Percentiles rank a stretch among this genome's conserved stretches.
These are phyloP conservation scores for Mimumesa dahlbomi DNA, from an alignment of 2,888 invertebrate species.

Conservation along the genomic window DNA sequence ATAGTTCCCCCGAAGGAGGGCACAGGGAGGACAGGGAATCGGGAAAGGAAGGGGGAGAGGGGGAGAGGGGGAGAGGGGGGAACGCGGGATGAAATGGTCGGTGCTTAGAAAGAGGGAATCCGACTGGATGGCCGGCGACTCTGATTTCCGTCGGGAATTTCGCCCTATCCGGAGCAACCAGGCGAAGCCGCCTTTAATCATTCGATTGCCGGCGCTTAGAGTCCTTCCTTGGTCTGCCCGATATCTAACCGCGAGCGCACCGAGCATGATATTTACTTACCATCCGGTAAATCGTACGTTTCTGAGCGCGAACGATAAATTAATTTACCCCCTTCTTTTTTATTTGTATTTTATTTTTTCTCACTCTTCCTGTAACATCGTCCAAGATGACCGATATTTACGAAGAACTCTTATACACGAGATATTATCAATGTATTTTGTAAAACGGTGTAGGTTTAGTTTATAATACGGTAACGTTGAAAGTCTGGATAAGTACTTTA, in stretches of 20 bases:
- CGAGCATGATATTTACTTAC: conserved; percentile 44
- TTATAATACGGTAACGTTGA: no score
- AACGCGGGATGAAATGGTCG: conserved; percentile 24
- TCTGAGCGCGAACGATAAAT: conserved; percentile 39
- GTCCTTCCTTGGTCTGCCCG: conserved; percentile 42
- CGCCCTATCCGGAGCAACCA: conserved; percentile 56
- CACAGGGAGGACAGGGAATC: background rate
- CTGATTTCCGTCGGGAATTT: conserved; percentile 68
- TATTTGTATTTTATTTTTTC: no score
- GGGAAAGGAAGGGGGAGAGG: background rate
- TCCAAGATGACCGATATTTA: background rate
- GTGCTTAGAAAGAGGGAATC: conserved; percentile 68
- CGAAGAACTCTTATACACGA: no score
- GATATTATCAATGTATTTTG: no score
- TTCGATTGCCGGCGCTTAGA: conserved; percentile 63
- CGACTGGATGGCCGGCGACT: conserved; percentile 67
- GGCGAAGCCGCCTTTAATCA: conserved; percentile 63
- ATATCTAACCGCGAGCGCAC: conserved; percentile 38
- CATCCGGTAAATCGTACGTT: conserved; percentile 41
- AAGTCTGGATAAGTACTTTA: no score
- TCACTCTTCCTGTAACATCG: conserved; percentile 7
- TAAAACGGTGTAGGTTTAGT: no score
- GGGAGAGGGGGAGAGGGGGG: background rate
- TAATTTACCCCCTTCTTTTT: no score
- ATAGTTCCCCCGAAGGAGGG: conserved; percentile 64